Base-by-base conservation (phyloP, 2,888 invertebrate species). In the Myathropa florea region DNA sequence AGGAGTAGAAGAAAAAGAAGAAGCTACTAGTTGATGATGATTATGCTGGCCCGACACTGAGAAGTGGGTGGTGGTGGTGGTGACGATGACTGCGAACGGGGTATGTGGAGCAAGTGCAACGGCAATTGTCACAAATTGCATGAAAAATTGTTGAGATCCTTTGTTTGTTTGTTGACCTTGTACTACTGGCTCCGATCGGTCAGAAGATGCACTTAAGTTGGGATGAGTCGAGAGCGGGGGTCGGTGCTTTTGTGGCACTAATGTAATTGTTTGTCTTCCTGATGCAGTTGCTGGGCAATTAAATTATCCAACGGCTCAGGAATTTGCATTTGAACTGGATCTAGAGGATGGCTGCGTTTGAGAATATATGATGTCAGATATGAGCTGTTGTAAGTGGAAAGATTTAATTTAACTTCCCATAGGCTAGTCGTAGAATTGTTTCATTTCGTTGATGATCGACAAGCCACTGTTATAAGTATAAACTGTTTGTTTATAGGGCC, bases 91-190 rank as follows among this genome's bases (percentile, higher is more conserved):
- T 46, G 46, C 23, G n/a, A 63, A 63, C 39, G 70, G 30, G 36
- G 70, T 78, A 36, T 64, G 63, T 78, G 46, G 65, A 65, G 39
- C 53, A 64, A 76, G 76, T 76, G 63, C 59, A 57, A 57, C 21
- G 64, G 24, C 59, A 79, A 79, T 72, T 79, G 64, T 55, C 33
- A 65, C 64, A 79, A 79, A 79, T 78, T 71, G 24, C 36, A 70
- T 70, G 59, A 70, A 68, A 63, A 63, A 77, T 78, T 71, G 59
- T 64, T 57, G 21, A 70, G 59, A 79, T 79, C 79, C 79, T 71
- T 72, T 65, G 63, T 59, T 76, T 59, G 70, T 65, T 72, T n/a
- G 33, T 12, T 36, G 71, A 79, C 79, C 79, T 72, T 79, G 79
- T 65, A 46, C 77, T 33, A 70, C 63, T 77, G 18, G 33, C 60